phyloP scores from a whole-genome alignment of 2,113 vertebrate species.

The Dascyllus trimaculatus region DNA sequence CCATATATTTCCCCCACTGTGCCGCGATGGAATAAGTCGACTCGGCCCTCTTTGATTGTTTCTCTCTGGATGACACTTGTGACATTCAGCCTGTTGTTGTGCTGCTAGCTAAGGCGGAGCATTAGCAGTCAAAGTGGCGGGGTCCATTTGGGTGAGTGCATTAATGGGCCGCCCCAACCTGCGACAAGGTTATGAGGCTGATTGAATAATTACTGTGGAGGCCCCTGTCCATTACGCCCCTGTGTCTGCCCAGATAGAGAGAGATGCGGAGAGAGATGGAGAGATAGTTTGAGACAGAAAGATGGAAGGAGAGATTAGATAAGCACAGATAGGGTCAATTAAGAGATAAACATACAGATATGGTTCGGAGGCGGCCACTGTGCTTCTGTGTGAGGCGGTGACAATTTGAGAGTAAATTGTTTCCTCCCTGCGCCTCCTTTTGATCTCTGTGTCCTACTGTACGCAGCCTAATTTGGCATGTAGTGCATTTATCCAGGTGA shows the following conservation, averaged over 20 bases:
- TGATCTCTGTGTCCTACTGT: conserved; percentile 55
- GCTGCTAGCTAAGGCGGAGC: conserved; percentile 63
- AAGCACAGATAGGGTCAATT: conserved; percentile 84
- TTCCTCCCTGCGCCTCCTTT: conserved; percentile 45
- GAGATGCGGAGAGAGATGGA: conserved; percentile 67
- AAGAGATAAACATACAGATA: conserved; percentile 81
- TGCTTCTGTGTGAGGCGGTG: conserved; percentile 36
- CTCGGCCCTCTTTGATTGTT: conserved; percentile 52
- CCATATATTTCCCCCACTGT: conserved; percentile 49
- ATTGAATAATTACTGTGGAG: conserved; percentile 86
- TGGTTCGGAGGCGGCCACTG: conserved; percentile 38
- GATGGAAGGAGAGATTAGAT: conserved; percentile 84
- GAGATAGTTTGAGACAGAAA: conserved; percentile 74
- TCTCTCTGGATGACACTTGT: conserved; percentile 65
- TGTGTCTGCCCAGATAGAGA: conserved; percentile 75
- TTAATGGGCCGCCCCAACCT: conserved; percentile 79
- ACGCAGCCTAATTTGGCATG: conserved; percentile 61
- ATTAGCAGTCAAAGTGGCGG: conserved; percentile 75
- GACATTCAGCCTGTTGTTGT: conserved; percentile 73
- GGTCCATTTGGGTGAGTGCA: conserved; percentile 81
- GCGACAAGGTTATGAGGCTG: conserved; percentile 85
- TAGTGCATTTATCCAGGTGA: conserved; percentile 74
- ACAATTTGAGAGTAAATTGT: conserved; percentile 56
- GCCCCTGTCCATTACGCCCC: conserved; percentile 82
- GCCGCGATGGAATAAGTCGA: conserved; percentile 42